phyloP scores from a whole-genome alignment of 2,888 invertebrate species.

The Arrhopalites spinosus region DNA sequence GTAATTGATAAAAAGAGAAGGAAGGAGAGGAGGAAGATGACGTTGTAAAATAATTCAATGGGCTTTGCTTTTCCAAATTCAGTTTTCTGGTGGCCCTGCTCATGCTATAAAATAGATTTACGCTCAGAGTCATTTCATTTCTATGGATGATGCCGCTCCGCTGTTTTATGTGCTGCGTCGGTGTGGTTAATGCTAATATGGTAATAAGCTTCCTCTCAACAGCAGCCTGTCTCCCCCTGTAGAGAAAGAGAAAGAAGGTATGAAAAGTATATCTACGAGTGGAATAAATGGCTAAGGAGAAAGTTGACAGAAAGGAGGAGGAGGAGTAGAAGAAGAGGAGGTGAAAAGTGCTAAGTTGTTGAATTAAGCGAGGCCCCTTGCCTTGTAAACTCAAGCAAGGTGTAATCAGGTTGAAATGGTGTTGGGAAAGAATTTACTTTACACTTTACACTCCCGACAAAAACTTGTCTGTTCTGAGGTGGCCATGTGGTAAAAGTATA shows the following conservation, averaged over 20 bases:
- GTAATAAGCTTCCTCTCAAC: neutral
- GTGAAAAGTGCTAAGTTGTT: neutral
- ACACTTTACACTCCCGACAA: too few relatives aligned
- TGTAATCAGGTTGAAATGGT: conserved; percentile 9
- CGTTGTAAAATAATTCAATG: neutral
- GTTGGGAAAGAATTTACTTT: neutral
- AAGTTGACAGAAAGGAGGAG: neutral
- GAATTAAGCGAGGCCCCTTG: neutral
- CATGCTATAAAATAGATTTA: conserved; percentile 2
- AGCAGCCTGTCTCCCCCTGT: neutral
- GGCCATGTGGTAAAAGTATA: neutral
- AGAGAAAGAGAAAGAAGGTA: too few relatives aligned
- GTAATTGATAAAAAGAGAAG: conserved; percentile 2
- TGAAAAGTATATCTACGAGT: too few relatives aligned
- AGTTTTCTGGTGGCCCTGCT: neutral
- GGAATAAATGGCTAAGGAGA: too few relatives aligned
- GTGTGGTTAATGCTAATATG: conserved; percentile 11
- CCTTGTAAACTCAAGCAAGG: conserved; percentile 5
- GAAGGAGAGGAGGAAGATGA: neutral
- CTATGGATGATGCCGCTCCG: neutral
- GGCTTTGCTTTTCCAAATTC: conserved; percentile 1
- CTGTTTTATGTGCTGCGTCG: too few relatives aligned
- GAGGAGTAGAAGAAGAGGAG: neutral
- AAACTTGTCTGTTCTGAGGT: neutral
- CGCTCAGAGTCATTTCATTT: neutral